These are phyloP conservation scores for Neomonachus schauinslandi DNA, from an alignment of 2,113 vertebrate species.

Conservation along the genomic window DNA sequence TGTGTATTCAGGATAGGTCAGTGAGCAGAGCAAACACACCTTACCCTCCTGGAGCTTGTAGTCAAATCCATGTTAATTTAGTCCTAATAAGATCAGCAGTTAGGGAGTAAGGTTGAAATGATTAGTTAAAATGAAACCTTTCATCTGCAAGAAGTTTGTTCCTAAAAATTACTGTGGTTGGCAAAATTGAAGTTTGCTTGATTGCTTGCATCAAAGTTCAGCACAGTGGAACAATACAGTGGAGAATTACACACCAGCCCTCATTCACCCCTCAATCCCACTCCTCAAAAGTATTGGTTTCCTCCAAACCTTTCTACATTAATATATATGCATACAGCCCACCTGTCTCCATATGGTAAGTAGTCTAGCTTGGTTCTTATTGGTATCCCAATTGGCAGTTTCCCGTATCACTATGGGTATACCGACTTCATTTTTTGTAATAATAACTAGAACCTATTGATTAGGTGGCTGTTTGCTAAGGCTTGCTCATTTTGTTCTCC, in stretches of 20 bases:
- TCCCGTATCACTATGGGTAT: background rate
- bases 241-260: background rate
- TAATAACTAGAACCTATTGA: background rate
- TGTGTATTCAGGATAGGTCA: too few relatives aligned
- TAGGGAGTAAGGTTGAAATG: conserved; percentile 33
- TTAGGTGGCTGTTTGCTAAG: background rate
- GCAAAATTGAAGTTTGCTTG: background rate
- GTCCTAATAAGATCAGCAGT: conserved; percentile 45
- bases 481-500: conserved; percentile 3
- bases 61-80: background rate
- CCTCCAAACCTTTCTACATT: background rate
- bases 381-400: background rate
- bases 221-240: background rate
- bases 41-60: background rate
- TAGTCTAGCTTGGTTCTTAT: background rate
- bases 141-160: conserved; percentile 16
- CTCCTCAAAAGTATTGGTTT: background rate
- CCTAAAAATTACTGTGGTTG: conserved; percentile 21
- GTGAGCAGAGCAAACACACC: background rate
- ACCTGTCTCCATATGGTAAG: background rate
- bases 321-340: background rate
- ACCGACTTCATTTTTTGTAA: background rate
- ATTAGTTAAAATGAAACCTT: conserved; percentile 58
- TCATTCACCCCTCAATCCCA: background rate
- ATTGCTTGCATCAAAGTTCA: background rate